phyloP scores from a whole-genome alignment of 2,888 invertebrate species.

The Eremobia ochroleuca region DNA sequence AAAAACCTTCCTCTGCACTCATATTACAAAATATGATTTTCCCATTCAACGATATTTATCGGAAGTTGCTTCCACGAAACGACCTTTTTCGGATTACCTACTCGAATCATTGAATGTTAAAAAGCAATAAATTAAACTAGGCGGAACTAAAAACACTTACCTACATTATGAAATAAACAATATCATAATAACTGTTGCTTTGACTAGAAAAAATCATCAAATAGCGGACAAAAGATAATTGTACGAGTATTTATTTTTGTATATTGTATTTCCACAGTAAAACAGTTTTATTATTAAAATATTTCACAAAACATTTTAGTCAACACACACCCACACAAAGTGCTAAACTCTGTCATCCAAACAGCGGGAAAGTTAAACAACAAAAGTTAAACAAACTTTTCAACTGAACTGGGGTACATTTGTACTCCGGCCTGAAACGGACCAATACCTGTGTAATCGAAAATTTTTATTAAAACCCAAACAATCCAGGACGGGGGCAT shows the following conservation, averaged over 20 bases:
- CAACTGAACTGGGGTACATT: constrained; percentile 32
- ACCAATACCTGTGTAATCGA: constrained; percentile 61
- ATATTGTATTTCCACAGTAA: not conserved
- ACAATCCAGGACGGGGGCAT: constrained; percentile 45
- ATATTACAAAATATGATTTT: not conserved
- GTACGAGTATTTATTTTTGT: no score
- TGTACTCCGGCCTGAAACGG: constrained; percentile 6
- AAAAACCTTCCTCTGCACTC: not conserved
- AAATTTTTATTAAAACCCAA: constrained; percentile 62
- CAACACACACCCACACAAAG: constrained; percentile 22
- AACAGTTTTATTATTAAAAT: not conserved
- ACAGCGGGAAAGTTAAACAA: constrained; percentile 36
- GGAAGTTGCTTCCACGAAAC: not conserved
- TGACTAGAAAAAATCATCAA: not conserved
- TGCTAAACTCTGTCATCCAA: constrained; percentile 31
- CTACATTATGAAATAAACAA: not conserved
- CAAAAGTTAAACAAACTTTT: constrained; percentile 52
- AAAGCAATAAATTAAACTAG: not conserved
- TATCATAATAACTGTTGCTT: not conserved
- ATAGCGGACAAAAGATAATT: not conserved
- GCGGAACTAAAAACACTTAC: no score
- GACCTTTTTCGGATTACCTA: not conserved
- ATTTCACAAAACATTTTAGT: constrained; percentile 26
- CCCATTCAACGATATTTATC: not conserved
- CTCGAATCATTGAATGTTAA: not conserved